phyloP scores from a whole-genome alignment of 2,888 invertebrate genomes.

The Nomada ruficornis region DNA sequence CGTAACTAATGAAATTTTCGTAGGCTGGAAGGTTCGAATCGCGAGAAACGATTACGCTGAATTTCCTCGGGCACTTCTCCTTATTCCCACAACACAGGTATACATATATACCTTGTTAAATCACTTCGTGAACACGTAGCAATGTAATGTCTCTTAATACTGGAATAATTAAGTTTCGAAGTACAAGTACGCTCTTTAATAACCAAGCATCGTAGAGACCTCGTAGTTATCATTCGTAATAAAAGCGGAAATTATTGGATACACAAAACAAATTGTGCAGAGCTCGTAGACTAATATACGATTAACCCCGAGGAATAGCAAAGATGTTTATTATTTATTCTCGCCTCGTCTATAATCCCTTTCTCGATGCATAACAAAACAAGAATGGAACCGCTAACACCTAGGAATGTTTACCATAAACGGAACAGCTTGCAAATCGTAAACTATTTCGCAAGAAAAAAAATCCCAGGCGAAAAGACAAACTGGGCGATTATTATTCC shows the following conservation, averaged over 20 bases:
- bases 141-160: neutral
- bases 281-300: too few relatives aligned
- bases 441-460: neutral
- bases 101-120: neutral
- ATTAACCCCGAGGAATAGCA: neutral
- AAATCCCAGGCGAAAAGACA: too few relatives aligned
- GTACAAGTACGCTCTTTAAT: neutral
- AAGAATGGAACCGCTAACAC: too few relatives aligned
- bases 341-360: too few relatives aligned
- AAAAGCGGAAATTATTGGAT: neutral
- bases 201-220: neutral
- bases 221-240: neutral
- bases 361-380: too few relatives aligned
- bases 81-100: neutral
- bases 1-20: slow-evolving; percentile 47
- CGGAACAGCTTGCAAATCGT: too few relatives aligned
- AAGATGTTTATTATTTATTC: neutral
- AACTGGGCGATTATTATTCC: neutral
- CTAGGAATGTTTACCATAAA: too few relatives aligned
- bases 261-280: too few relatives aligned
- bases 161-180: neutral
- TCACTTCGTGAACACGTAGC: neutral
- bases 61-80: neutral
- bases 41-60: neutral
- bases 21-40: neutral